phyloP scores from a whole-genome alignment of 2,113 vertebrate genomes.

The Microcebus jonahi region DNA sequence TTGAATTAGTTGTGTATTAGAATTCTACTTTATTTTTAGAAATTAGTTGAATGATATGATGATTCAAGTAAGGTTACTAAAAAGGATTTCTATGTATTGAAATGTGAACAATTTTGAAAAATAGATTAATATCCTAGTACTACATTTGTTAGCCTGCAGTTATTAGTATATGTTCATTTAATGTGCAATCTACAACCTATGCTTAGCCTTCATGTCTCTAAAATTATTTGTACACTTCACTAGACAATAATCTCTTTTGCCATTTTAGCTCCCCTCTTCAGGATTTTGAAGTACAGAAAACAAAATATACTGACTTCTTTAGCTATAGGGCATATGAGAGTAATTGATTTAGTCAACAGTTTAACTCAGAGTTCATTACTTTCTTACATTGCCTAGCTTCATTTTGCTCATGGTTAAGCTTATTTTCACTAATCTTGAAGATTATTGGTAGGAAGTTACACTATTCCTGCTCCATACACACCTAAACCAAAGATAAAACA shows the following conservation, averaged over 20 bases:
- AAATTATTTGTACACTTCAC: neutral
- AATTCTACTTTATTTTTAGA: conserved; percentile 49
- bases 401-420: neutral
- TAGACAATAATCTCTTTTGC: neutral
- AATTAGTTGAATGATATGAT: neutral
- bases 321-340: neutral
- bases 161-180: neutral
- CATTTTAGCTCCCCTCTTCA: neutral
- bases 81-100: conserved; percentile 8
- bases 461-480: neutral
- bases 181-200: neutral
- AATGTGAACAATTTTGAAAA: conserved; percentile 11
- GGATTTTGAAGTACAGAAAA: conserved; percentile 18
- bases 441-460: neutral
- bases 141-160: neutral
- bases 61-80: neutral
- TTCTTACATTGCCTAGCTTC: neutral
- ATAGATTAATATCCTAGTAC: neutral
- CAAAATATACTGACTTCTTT: neutral
- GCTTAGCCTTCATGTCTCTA: neutral
- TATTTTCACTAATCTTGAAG: neutral
- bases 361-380: neutral
- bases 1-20: neutral
- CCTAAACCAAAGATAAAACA: neutral
- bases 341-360: neutral